These are phyloP conservation scores for Chaetodon trifascialis DNA, from an alignment of 2,113 vertebrate species.

Conservation along the genomic window DNA sequence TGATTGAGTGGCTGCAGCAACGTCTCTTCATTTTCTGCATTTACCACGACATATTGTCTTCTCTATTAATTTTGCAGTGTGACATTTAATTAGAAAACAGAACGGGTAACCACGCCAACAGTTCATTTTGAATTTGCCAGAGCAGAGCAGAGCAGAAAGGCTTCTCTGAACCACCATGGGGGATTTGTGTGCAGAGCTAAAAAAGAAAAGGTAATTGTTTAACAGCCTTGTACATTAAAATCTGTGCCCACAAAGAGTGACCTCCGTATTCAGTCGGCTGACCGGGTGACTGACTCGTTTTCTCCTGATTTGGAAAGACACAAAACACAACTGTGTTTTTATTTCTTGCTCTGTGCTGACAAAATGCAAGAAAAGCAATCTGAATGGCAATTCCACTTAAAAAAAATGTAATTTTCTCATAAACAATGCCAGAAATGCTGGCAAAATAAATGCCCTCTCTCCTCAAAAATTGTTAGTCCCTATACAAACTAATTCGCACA, in stretches of 20 bases:
- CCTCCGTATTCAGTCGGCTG: conserved; percentile 14
- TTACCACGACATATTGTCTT: conserved; percentile 36
- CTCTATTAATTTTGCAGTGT: conserved; percentile 61
- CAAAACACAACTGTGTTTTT: conserved; percentile 23
- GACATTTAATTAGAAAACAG: conserved; percentile 75
- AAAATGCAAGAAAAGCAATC: conserved; percentile 27
- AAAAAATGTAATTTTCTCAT: conserved; percentile 35
- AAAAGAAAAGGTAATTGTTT: conserved; percentile 66
- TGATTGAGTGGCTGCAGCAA: conserved; percentile 36
- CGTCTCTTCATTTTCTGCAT: conserved; percentile 19
- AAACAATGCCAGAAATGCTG: conserved; percentile 28
- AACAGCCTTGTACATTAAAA: conserved; percentile 47
- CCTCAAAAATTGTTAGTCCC: not conserved
- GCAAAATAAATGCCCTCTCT: conserved; percentile 11
- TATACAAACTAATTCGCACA: conserved; percentile 13
- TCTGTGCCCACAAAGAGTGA: conserved; percentile 20
- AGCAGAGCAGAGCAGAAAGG: conserved; percentile 66
- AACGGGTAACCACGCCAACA: conserved; percentile 53
- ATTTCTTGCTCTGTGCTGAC: conserved; percentile 25
- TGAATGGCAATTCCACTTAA: conserved; percentile 47
- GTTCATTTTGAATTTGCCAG: conserved; percentile 69
- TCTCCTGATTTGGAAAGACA: conserved; percentile 39
- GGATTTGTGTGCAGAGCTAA: conserved; percentile 42
- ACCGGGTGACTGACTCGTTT: conserved; percentile 28
- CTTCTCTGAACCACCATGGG: conserved; percentile 41